Percentiles rank a stretch among this genome's conserved stretches.
Conservation (phyloP, 2,797 vertebrate species). For the Lates japonicus region DNA sequence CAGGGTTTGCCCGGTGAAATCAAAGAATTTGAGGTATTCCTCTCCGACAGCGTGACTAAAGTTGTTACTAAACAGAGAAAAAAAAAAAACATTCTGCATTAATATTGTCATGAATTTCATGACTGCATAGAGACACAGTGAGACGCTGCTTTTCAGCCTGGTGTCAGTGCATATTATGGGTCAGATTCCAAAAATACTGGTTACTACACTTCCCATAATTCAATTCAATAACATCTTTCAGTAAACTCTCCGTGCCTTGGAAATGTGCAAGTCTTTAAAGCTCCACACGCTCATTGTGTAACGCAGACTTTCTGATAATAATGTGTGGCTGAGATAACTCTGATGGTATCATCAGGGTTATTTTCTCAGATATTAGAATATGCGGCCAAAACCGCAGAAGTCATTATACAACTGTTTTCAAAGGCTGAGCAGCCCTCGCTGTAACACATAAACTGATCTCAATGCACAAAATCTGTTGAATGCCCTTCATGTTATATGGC, state of each 20-base stretch:
- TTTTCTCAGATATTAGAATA: not conserved
- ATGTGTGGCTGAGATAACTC: not conserved
- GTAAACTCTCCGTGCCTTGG: not conserved
- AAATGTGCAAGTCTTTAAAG: not conserved
- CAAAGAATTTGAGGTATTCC: conserved; percentile 92
- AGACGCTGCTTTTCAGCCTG: too few relatives aligned
- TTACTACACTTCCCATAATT: not conserved
- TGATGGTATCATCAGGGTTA: not conserved
- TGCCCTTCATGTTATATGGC: not conserved
- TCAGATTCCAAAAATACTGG: not conserved
- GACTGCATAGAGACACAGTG: too few relatives aligned
- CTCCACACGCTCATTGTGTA: not conserved
- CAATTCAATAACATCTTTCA: not conserved
- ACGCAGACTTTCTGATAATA: not conserved
- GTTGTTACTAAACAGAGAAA: conserved; percentile 75
- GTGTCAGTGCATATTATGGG: too few relatives aligned
- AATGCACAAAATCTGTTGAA: not conserved
- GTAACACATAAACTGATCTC: not conserved
- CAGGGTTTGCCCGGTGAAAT: conserved; percentile 88
- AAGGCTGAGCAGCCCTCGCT: not conserved
- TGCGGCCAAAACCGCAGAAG: not conserved
- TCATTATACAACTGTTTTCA: not conserved
- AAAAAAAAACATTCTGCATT: not conserved
- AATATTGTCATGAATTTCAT: not conserved
- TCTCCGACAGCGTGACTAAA: conserved; percentile 89